Evolutionary conservation across 2,888 invertebrate genomes (phyloP), one percentile per base, ranked within the genome.

Genomic region (Cerceris rybyensis): DNA sequence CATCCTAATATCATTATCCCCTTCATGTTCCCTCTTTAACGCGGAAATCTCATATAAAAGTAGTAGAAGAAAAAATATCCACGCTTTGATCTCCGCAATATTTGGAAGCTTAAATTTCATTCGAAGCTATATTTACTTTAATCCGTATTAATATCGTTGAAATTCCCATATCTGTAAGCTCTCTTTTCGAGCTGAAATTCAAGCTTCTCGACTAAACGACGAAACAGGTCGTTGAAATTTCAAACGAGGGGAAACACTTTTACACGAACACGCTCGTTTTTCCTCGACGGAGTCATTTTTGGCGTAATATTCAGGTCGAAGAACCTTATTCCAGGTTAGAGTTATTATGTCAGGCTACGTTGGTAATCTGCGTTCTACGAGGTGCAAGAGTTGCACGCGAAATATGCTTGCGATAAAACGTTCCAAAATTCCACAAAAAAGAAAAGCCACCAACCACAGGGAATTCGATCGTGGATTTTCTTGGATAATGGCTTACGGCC

Each of bases 251-350:
- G 11, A 46, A 11, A 46, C 9, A 8, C 9, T 46, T 46, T 46
- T 46, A 46, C 46, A 8, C 11, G 46, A 46, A 46, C 9, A 46
- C 11, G 11, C 2, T 1, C 46, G 46, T 46, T 46, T 11, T 11
- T 8, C 11, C 28, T 39, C 41, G 7, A 14, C 8, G 41, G n/a
- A 39, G 11, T 39, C 14, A 58, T 39, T 17, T 39, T 39, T 39
- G 41, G 6, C 7, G 13, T 39, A 41, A 39, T 39, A 7, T 13
- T 58, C 39, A 39, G 41, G 7, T 58, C 39, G 28, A 58, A 58
- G 58, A 58, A 58, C 39, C 58, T 58, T 39, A 58, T 39, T 58
- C 11, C 39, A 28, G 16, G n/a, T n/a, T 13, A 39, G 28, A 58
- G 28, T 58, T 58, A 58, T 58, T 17, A 11, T 46, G 28, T 28